Conservation (phyloP, 2,113 vertebrate species). For the Pelodiscus sinensis region DNA sequence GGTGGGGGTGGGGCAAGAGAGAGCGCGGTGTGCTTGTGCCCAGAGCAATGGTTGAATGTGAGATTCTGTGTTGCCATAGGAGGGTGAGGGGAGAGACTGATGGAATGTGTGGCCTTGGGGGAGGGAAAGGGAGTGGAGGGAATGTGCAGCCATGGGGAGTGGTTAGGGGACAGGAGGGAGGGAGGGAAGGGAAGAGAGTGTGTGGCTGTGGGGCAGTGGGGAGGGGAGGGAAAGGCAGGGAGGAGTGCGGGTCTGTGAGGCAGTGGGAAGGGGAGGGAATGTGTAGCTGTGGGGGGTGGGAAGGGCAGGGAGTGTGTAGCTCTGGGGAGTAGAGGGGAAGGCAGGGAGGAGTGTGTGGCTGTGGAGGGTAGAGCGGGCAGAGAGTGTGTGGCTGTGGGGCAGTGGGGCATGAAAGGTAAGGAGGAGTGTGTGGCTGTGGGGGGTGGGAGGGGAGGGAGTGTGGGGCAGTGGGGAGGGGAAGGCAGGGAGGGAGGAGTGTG, state of each 20-base stretch:
- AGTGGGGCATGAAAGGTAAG: accelerated
- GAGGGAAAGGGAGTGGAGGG: neutral
- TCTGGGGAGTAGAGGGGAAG: neutral
- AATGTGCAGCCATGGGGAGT: neutral
- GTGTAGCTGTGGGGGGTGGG: neutral
- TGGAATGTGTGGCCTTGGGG: too few species aligned
- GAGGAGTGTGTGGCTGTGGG: neutral
- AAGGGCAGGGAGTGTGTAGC: too few species aligned
- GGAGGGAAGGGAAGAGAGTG: too few species aligned
- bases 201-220: too few species aligned
- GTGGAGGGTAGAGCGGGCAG: too few species aligned
- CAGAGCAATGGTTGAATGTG: neutral
- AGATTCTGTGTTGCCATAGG: neutral
- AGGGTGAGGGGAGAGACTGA: neutral
- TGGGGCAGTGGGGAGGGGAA: accelerated
- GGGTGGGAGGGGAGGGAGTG: neutral
- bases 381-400: neutral
- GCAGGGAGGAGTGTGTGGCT: neutral
- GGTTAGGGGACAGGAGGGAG: neutral
- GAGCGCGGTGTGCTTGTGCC: too few species aligned
- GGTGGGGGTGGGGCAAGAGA: too few species aligned
- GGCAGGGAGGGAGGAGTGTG: too few species aligned
- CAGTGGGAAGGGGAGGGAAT: neutral
- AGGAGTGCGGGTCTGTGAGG: neutral
- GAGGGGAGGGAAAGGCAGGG: accelerated